phyloP scores from a whole-genome alignment of 2,888 invertebrate species.

The Ryuthela nishihirai region DNA sequence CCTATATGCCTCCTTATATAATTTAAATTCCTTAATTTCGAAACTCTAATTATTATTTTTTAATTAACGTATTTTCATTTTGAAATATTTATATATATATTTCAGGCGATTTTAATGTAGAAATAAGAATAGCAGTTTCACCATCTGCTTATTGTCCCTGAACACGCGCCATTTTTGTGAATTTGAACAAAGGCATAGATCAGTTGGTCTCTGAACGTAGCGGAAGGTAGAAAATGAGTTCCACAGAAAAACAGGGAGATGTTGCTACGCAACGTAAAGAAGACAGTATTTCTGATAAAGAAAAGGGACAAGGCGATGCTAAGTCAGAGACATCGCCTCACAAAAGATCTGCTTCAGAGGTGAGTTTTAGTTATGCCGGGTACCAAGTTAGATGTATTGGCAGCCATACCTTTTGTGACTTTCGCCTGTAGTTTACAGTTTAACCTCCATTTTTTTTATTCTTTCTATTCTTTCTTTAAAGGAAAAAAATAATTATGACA shows the following conservation, averaged over 20 bases:
- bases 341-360: conserved; percentile 37
- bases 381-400: not conserved
- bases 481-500: too few relatives aligned
- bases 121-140: too few relatives aligned
- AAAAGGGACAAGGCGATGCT: conserved; percentile 19
- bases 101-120: too few relatives aligned
- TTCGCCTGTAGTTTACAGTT: too few relatives aligned
- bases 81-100: too few relatives aligned
- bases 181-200: conserved; percentile 15
- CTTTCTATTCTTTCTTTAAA: too few relatives aligned
- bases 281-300: conserved; percentile 28
- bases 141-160: too few relatives aligned
- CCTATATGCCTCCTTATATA: too few relatives aligned
- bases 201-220: not conserved
- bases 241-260: conserved; percentile 25
- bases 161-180: conserved; percentile 25
- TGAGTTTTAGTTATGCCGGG: conserved; percentile 7
- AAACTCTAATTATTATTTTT: too few relatives aligned
- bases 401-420: not conserved
- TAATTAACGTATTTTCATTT: too few relatives aligned
- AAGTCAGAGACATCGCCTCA: conserved; percentile 34
- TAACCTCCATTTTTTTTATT: too few relatives aligned
- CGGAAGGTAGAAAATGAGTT: conserved; percentile 24
- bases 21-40: too few relatives aligned
- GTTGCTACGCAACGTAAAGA: conserved; percentile 28